Evolutionary conservation across 2,888 invertebrate genomes (phyloP), one percentile per base, ranked within the genome.

Genomic region (Cataglyphis rosenhaueri): DNA sequence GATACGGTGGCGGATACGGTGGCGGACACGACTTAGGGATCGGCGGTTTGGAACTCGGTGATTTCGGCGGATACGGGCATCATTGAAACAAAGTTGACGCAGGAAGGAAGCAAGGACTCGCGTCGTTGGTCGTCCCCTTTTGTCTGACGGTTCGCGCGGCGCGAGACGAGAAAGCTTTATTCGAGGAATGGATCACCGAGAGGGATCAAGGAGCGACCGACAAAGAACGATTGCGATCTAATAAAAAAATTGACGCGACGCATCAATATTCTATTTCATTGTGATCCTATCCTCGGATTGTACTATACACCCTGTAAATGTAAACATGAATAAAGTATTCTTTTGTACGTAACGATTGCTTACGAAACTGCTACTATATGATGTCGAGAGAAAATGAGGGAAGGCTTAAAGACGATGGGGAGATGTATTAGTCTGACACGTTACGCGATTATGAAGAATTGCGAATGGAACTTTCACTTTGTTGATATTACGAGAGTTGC

Each of bases 241-340:
- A 73, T 73, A 81, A 55, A 71, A 83, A 44, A 12, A 59, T 65
- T 84, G 55, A 82, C 75, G 78, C 82, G 84, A 88, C 83, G 75
- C 81, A 86, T 81, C 85, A 78, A 89, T 85, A 85, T 86, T 89
- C 84, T 89, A 87, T 87, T 52, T 87, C 84, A 85, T 68, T 86
- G 86, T 76, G 83, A 86, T 87, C 81, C 86, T 62, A 87, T 82
- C 83, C 76, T 88, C 81, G 78, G 81, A 86, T 88, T 90, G 68
- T 89, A 90, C 78, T 86, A 84, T 89, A 89, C 41, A 85, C 81
- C 68, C 65, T 85, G 79, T 89, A 86, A 86, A 89, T 83, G 71
- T 79, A 71, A 70, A 70, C 59, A 59, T 59, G 79, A 90, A 90
- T 90, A 90, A 90, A 90, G 76, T 84, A 75, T 88, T 89, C 88